phyloP scores from a whole-genome alignment of 2,113 vertebrate genomes.

The Spheniscus mendiculus region DNA sequence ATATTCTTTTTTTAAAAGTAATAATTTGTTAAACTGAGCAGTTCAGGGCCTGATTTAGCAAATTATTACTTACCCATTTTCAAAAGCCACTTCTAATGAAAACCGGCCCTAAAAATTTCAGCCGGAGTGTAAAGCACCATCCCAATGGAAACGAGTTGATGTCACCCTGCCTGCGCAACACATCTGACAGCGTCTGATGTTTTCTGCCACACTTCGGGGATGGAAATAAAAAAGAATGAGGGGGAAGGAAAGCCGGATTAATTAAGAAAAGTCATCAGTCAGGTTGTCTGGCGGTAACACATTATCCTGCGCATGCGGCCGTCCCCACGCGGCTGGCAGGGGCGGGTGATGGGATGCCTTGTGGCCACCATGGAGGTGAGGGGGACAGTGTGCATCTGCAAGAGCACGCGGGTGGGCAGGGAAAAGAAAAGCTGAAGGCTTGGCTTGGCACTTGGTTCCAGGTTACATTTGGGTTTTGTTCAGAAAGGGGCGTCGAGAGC shows the following conservation, averaged over 20 bases:
- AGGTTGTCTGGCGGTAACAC: neutral
- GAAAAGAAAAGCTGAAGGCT: neutral
- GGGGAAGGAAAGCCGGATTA: neutral
- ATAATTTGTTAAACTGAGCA: conserved; percentile 35
- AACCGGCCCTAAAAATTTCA: neutral
- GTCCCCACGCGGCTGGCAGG: neutral
- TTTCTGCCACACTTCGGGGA: neutral
- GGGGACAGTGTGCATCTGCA: neutral
- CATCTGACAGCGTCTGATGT: neutral
- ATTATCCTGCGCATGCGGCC: fast-evolving
- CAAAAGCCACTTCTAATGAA: conserved; percentile 37
- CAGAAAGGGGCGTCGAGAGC: neutral
- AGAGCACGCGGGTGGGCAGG: fast-evolving
- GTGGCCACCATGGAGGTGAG: neutral
- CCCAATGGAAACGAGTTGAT: neutral
- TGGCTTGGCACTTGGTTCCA: neutral
- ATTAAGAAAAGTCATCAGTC: neutral
- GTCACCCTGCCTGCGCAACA: neutral
- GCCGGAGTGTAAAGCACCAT: neutral
- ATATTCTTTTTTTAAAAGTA: neutral
- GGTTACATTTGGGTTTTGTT: neutral
- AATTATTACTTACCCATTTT: conserved; percentile 52
- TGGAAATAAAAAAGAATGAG: neutral
- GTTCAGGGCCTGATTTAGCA: conserved; percentile 7
- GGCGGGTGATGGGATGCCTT: neutral